Base-by-base conservation (phyloP, 2,888 invertebrate species). In the Lordiphosa fenestrarum region DNA sequence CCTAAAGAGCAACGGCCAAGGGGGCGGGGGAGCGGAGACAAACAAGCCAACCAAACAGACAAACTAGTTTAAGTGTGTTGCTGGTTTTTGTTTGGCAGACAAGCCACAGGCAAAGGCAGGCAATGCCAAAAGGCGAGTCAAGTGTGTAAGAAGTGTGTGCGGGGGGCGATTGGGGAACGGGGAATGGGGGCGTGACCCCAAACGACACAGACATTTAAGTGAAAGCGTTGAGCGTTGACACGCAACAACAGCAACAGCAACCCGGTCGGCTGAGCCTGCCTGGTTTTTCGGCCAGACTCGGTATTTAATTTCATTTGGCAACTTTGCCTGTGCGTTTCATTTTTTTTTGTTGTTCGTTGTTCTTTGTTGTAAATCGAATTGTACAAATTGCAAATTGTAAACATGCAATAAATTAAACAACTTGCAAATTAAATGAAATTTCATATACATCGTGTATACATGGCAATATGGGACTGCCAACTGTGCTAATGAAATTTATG, bases 331-430 rank as follows among this genome's bases (percentile, higher is more conserved):
- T 62, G 71, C 71, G 74, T 66, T 71, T 44, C 48, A 40, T 48
- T 50, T 39, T 4, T 30, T 35, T 13, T 40, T 35, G 30, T 42
- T 25, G 6, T 33, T 25, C n/a, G n/a, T 47, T 41, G 12, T 33
- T 55, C 49, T 44, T 49, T 71, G 61, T 72, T 66, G 78, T 68
- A 69, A 78, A 80, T 85, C 84, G 85, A 78, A 85, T 85, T 83
- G 81, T 64, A 69, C 76, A 85, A 85, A 85, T 78, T 84, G 84
- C 75, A 74, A 78, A 84, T 71, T 84, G 85, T 80, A 78, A 83
- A 80, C 80, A 83, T 75, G 85, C 84, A 64, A 78, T 78, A 78
- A 85, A 78, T 78, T 85, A 80, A 75, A 75, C 73, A 83, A 80
- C 56, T 82, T 82, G 68, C 63, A 84, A 82, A 84, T 82, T 81